Conservation (phyloP, 2,113 vertebrate genomes). For the Apteryx owenii region DNA sequence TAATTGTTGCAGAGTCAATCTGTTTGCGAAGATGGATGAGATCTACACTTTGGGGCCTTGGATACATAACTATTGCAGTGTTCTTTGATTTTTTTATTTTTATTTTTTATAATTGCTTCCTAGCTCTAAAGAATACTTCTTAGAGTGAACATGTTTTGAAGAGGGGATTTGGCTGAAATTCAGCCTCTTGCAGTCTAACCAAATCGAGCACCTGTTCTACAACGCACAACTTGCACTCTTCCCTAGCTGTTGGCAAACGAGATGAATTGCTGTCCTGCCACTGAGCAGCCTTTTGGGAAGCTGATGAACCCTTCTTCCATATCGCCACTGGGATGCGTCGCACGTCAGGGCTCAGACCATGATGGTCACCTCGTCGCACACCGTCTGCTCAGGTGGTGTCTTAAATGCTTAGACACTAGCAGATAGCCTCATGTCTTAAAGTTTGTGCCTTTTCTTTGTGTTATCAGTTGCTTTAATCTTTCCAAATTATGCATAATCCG, state of each 20-base stretch:
- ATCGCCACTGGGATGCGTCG: background rate
- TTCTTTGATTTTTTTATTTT: background rate
- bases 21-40: background rate
- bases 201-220: background rate
- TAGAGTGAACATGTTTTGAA: background rate
- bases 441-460: background rate
- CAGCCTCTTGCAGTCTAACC: background rate
- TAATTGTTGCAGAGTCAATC: background rate
- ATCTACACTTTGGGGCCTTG: background rate
- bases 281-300: background rate
- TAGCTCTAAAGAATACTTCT: background rate
- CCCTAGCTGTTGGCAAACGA: background rate
- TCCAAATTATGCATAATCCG: background rate
- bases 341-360: background rate
- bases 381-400: background rate
- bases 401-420: background rate
- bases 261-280: background rate
- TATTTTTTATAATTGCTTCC: background rate
- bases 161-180: background rate
- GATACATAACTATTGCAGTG: background rate
- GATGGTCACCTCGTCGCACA: background rate
- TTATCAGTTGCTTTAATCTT: background rate
- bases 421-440: background rate
- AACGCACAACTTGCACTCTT: background rate
- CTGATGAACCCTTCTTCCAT: accelerated